Conservation (phyloP, 2,113 vertebrate genomes). For the Callocephalon fimbriatum region DNA sequence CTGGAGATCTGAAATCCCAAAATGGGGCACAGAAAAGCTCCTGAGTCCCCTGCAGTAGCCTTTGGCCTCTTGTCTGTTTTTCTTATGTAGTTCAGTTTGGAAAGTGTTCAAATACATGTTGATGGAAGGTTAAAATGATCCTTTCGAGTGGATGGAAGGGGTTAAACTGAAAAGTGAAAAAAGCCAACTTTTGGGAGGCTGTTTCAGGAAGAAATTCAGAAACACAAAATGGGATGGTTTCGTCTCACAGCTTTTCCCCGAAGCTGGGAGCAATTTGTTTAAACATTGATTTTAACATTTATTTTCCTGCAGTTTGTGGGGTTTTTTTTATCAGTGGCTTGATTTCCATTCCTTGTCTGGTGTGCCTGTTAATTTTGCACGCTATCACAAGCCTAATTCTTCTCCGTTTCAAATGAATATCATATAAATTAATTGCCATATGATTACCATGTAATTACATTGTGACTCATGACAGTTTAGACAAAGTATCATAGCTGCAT, state of each 20-base stretch:
- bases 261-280: conserved; percentile 56
- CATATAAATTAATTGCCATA: conserved; percentile 78
- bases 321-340: background rate
- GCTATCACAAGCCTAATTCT: conserved; percentile 69
- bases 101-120: background rate
- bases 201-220: background rate
- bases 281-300: conserved; percentile 57
- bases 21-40: too few species aligned
- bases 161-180: background rate
- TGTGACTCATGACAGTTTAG: conserved; percentile 75
- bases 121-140: background rate
- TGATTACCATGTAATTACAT: conserved; percentile 80
- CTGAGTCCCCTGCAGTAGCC: background rate
- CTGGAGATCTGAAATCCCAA: background rate
- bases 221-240: background rate
- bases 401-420: conserved; percentile 74
- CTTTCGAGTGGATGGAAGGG: background rate
- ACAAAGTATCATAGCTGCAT: conserved; percentile 72
- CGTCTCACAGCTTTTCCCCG: background rate
- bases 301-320: background rate
- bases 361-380: conserved; percentile 55
- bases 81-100: background rate
- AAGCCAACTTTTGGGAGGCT: background rate
- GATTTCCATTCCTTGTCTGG: conserved; percentile 66
- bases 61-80: background rate